These are phyloP conservation scores for Hyaena hyaena DNA, from an alignment of 2,113 vertebrate species.

Conservation along the genomic window DNA sequence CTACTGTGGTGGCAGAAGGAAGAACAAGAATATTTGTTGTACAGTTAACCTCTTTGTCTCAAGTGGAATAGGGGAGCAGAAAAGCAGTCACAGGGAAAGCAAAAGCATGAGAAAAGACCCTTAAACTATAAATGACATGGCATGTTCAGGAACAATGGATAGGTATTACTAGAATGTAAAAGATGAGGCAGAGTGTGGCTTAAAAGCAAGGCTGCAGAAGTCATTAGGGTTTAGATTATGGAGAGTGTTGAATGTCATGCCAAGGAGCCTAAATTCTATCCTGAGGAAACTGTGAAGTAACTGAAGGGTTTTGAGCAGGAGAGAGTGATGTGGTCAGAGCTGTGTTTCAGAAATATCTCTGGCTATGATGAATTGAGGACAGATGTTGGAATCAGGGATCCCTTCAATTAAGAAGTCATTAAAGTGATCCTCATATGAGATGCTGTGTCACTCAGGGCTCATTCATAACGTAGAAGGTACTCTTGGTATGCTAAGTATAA, in stretches of 20 bases:
- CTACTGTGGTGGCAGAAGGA: not conserved
- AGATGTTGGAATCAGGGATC: not conserved
- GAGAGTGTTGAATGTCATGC: not conserved
- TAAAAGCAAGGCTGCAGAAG: not conserved
- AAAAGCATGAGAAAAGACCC: not conserved
- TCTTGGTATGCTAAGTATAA: not conserved
- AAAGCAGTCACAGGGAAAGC: not conserved
- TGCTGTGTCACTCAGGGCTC: not conserved
- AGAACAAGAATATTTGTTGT: not conserved
- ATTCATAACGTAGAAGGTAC: not conserved
- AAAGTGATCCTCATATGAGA: not conserved
- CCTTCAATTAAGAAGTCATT: not conserved
- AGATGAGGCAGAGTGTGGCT: not conserved
- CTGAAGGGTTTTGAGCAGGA: not conserved
- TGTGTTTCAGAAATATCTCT: slow-evolving; percentile 37
- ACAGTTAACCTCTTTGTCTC: not conserved
- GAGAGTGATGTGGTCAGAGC: not conserved
- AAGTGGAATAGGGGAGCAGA: not conserved
- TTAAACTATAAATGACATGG: not conserved
- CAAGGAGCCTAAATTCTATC: not conserved
- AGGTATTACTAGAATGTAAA: not conserved
- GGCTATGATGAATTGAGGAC: not conserved
- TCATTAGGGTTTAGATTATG: not conserved
- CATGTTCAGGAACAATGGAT: not conserved
- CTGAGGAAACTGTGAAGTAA: not conserved